These are phyloP conservation scores for Larimichthys polyactis DNA, from an alignment of 2,113 vertebrate species.

Conservation along the genomic window DNA sequence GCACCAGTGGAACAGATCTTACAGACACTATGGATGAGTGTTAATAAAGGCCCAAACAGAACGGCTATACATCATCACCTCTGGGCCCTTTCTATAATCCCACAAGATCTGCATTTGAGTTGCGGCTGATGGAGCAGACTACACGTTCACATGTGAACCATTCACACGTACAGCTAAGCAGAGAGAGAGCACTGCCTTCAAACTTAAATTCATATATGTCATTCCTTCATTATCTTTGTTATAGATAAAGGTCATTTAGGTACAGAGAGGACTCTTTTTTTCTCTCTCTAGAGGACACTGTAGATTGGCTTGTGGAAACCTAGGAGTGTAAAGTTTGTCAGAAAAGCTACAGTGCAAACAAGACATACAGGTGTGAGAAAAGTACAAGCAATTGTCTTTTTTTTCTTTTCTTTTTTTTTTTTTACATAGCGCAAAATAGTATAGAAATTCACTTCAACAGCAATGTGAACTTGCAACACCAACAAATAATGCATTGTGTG, in stretches of 20 bases:
- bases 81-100: background rate
- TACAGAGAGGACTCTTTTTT: constrained; percentile 18
- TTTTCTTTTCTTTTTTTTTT: background rate
- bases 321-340: constrained; percentile 32
- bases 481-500: constrained; percentile 66
- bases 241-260: background rate
- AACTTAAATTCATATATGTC: constrained; percentile 8
- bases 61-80: background rate
- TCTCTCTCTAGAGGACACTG: background rate
- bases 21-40: background rate
- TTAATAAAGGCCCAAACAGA: background rate
- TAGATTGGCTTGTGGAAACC: constrained; percentile 14
- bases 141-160: constrained; percentile 3
- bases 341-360: constrained; percentile 76
- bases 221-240: constrained; percentile 44
- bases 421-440: constrained; percentile 62
- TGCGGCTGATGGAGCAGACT: background rate
- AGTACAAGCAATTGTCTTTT: constrained; percentile 42
- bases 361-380: constrained; percentile 65
- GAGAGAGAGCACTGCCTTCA: background rate
- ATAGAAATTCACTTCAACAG: constrained; percentile 70
- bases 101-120: background rate
- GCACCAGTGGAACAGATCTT: constrained; percentile 45
- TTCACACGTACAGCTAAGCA: constrained; percentile 8
- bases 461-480: constrained; percentile 72